phyloP scores from a whole-genome alignment of 1,140 invertebrate genomes.

The Caenorhabditis tropicalis region DNA sequence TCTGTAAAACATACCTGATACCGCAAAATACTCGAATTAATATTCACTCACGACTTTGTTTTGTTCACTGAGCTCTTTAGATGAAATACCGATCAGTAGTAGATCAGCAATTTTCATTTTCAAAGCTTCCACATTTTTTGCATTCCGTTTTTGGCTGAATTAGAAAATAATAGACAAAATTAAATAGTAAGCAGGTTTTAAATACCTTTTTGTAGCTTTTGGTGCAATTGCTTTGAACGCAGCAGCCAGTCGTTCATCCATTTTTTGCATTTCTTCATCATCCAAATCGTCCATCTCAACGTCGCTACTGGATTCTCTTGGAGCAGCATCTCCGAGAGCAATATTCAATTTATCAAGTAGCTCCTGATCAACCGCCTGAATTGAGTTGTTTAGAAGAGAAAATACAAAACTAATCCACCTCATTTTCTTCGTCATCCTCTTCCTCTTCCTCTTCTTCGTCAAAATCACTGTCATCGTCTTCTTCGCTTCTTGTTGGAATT shows the following conservation, averaged over 20 bases:
- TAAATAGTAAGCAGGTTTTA: not conserved
- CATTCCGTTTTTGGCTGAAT: not conserved
- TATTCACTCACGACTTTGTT: not conserved
- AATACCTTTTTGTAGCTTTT: not conserved
- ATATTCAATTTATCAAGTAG: slow-evolving; percentile 28
- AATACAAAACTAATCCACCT: not conserved
- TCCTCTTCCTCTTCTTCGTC: slow-evolving; percentile 7
- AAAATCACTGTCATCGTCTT: not conserved
- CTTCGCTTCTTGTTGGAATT: not conserved
- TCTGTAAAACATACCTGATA: not conserved
- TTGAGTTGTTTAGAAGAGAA: not conserved
- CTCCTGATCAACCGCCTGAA: slow-evolving; percentile 9
- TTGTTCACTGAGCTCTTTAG: not conserved
- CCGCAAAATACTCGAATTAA: no score
- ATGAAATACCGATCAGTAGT: slow-evolving; percentile 1
- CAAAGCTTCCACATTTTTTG: slow-evolving; percentile 7
- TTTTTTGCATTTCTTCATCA: slow-evolving; percentile 23
- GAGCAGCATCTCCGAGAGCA: slow-evolving; percentile 20
- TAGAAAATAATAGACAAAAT: not conserved
- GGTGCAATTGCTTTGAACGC: slow-evolving; percentile 15
- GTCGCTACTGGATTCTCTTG: slow-evolving; percentile 5
- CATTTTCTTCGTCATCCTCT: slow-evolving; percentile 6
- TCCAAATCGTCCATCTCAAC: slow-evolving; percentile 26
- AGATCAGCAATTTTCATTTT: slow-evolving; percentile 38
- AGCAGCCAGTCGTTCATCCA: slow-evolving; percentile 10